Conservation (phyloP, 2,797 vertebrate species). For the Lerista edwardsae region DNA sequence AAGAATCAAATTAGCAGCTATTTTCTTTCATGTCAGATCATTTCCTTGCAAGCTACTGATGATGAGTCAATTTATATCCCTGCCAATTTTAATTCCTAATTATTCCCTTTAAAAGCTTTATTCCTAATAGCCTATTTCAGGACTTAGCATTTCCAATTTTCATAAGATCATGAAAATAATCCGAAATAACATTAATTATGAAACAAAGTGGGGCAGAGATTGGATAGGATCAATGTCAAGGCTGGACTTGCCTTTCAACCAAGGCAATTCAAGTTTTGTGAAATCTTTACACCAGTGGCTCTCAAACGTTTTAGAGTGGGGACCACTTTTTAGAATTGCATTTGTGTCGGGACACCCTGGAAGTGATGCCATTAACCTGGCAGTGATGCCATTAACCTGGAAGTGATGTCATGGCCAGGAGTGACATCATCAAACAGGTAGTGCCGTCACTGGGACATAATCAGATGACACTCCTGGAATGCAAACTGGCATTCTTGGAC, state of each 20-base stretch:
- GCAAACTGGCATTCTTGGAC: too few species aligned
- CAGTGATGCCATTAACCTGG: too few species aligned
- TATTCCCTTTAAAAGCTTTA: constrained; percentile 32
- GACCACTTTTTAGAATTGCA: too few species aligned
- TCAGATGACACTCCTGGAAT: too few species aligned
- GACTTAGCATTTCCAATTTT: not conserved
- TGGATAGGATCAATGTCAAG: not conserved
- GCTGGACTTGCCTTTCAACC: not conserved
- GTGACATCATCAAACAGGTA: too few species aligned
- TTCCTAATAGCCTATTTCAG: constrained; percentile 32
- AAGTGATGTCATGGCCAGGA: too few species aligned
- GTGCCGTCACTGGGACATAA: too few species aligned
- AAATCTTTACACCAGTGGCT: too few species aligned
- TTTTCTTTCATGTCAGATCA: constrained; percentile 32
- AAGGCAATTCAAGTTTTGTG: not conserved
- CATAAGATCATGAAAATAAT: constrained; percentile 16
- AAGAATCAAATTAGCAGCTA: constrained; percentile 34
- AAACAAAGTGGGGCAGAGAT: constrained; percentile 14
- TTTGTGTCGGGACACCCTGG: too few species aligned
- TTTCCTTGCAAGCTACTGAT: constrained; percentile 47
- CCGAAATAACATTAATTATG: constrained; percentile 11
- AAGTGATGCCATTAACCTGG: too few species aligned
- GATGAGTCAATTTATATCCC: constrained; percentile 32
- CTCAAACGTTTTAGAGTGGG: too few species aligned
- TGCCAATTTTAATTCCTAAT: constrained; percentile 52